phyloP scores from a whole-genome alignment of 1,140 invertebrate genomes.

The Schlechtendalia chinensis region DNA sequence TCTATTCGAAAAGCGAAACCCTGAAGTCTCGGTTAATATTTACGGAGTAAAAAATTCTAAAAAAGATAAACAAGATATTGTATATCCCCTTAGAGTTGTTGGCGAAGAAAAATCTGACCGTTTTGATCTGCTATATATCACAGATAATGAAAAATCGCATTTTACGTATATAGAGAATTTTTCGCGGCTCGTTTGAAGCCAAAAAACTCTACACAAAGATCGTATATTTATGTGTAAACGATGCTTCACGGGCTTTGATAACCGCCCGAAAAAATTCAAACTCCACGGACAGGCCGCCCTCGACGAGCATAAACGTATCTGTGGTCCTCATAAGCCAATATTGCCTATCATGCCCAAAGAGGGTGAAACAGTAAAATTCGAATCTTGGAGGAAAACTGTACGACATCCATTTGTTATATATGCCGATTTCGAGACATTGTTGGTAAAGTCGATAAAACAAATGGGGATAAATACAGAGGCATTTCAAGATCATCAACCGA shows the following conservation, averaged over 20 bases:
- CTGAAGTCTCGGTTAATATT: neutral
- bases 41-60: neutral
- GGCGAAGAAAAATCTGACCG: neutral
- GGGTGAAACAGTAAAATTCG: neutral
- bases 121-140: neutral
- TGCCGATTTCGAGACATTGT: conserved; percentile 11
- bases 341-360: neutral
- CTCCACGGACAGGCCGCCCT: neutral
- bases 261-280: neutral
- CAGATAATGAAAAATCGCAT: neutral
- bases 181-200: neutral
- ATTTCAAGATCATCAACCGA: neutral
- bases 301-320: neutral
- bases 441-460: neutral
- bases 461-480: neutral
- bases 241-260: conserved; percentile 3
- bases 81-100: neutral
- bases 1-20: neutral
- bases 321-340: neutral
- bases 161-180: neutral
- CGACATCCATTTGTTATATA: neutral
- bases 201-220: neutral
- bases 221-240: neutral
- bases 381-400: neutral
- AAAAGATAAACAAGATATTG: neutral